These are phyloP conservation scores for Noctua comes DNA, from an alignment of 2,888 invertebrate genomes.

Conservation along the genomic window DNA sequence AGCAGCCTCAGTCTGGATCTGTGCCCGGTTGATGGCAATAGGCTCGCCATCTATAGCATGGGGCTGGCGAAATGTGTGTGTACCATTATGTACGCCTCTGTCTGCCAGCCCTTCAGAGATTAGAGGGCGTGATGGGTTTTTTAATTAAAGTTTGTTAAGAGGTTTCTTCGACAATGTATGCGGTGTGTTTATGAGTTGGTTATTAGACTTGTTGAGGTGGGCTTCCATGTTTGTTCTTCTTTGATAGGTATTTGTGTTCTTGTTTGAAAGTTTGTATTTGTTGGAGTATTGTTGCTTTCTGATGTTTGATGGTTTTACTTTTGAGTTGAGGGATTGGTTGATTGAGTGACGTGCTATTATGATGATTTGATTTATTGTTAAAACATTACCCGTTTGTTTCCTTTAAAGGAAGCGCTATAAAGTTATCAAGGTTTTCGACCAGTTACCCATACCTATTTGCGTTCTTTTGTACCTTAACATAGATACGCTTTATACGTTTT, in stretches of 20 bases:
- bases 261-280: conserved; percentile 16
- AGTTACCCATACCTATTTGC: background rate
- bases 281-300: background rate
- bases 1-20: background rate
- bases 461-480: background rate
- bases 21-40: background rate
- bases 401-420: background rate
- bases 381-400: background rate
- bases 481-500: background rate
- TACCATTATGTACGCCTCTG: background rate
- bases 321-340: background rate
- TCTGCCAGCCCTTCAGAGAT: background rate
- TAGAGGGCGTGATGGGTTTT: background rate
- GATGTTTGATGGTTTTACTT: conserved; percentile 7
- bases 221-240: conserved; percentile 14
- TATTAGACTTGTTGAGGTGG: conserved; percentile 5
- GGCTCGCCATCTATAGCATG: background rate
- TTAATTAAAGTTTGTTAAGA: conserved; percentile 46
- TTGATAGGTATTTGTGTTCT: conserved; percentile 18
- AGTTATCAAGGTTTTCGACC: background rate
- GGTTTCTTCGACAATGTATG: conserved; percentile 16
- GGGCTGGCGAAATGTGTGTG: background rate
- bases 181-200: conserved; percentile 21
- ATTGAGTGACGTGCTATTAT: no score
- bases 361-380: background rate